Base-by-base conservation (phyloP, 2,888 invertebrate species). In the Megaustenia siamemsis region DNA sequence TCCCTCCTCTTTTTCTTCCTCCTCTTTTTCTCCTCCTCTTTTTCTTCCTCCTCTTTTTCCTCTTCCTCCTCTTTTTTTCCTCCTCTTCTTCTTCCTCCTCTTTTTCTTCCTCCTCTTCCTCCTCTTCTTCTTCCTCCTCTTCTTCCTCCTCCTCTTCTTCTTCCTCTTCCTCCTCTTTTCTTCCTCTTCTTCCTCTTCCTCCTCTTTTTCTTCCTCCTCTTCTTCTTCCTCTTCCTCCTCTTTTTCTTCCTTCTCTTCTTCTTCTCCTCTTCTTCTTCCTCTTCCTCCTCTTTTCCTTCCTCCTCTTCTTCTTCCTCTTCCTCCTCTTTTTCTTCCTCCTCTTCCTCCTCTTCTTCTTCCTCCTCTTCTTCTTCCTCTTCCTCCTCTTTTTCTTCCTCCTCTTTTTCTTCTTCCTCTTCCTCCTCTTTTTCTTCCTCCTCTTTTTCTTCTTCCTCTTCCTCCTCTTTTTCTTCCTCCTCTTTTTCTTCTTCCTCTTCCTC, bases 221-320 rank as follows among this genome's bases (percentile, higher is more conserved):
- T 69, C 8, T 69, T 69, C 78, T 78, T 78, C 60, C 35, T 56
- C 28, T 15, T 49, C 35, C 18, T 43, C 21, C 15, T 45, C 60
- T 15, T 56, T 28, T 32, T 45, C 21, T 32, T 45, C n/a, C 56
- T 40, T 32, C 35, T 32, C 32, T n/a, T 28, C 49, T 78, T 28
- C 78, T 56, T n/a, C n/a, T 60, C 43, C 18, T 78, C 53, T 32
- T 53, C 35, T 35, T 78, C 53, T 60, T 49, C 78, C 28, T 69
- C 69, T 38, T 69, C 69, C 28, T 69, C 69, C 32, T 69, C 69
- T 38, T 69, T 32, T 38, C 32, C 69, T 38, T 69, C 69, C 32
- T 80, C 76, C 12, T 66, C 75, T 80, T 66, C 83, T 73, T 73
- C 83, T 45, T 80, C 86, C 63, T 79, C 53, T 63, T n/a, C n/a